Percentiles rank a stretch among this genome's conserved stretches.
These are phyloP conservation scores for Amitus sp. DNA, from an alignment of 2,888 invertebrate genomes.

Conservation along the genomic window DNA sequence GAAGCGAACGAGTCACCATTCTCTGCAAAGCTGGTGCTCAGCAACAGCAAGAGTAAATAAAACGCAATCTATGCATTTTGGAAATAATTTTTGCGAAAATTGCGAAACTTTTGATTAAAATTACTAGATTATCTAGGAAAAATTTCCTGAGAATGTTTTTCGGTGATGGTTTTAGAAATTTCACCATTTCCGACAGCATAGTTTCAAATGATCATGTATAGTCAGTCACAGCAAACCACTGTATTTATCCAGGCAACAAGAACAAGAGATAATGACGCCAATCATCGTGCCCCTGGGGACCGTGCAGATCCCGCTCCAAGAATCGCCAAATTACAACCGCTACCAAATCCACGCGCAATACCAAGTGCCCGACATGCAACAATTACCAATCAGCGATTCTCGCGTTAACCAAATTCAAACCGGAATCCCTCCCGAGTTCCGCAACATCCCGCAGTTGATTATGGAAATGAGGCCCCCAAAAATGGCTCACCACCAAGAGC, in stretches of 20 bases:
- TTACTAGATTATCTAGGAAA: too few relatives aligned
- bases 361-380: constrained; percentile 58
- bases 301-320: constrained; percentile 57
- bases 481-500: constrained; percentile 45
- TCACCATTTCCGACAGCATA: too few relatives aligned
- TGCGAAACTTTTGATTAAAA: too few relatives aligned
- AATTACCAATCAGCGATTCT: constrained; percentile 54
- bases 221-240: background rate
- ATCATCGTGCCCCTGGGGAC: constrained; percentile 60
- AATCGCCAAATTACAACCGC: constrained; percentile 52
- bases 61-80: too few relatives aligned
- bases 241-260: constrained; percentile 50
- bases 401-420: constrained; percentile 56
- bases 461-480: constrained; percentile 58
- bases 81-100: too few relatives aligned
- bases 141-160: too few relatives aligned
- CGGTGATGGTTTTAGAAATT: too few relatives aligned
- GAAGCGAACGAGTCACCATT: constrained; percentile 88
- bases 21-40: constrained; percentile 85
- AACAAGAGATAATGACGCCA: constrained; percentile 59
- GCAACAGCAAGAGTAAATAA: constrained; percentile 70
- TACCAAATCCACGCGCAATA: constrained; percentile 58
- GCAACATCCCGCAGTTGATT: constrained; percentile 53
- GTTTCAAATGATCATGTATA: too few relatives aligned
- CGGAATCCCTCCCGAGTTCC: constrained; percentile 50